These are phyloP conservation scores for Hedychridium roseum DNA, from an alignment of 2,888 invertebrate species.

Conservation along the genomic window DNA sequence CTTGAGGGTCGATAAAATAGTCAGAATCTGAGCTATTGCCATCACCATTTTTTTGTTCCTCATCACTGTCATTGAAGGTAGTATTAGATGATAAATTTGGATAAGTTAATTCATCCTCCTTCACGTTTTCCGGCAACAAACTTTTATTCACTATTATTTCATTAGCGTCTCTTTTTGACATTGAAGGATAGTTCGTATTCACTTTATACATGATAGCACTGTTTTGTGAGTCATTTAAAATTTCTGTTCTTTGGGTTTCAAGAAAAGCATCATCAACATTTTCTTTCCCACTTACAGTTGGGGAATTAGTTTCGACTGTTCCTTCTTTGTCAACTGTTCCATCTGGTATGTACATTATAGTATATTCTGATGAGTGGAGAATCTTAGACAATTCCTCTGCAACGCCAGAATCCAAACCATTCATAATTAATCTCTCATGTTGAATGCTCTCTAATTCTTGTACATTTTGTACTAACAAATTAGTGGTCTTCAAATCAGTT, in stretches of 20 bases:
- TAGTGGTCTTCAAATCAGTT: constrained; percentile 6
- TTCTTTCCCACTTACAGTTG: constrained; percentile 15
- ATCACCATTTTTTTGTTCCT: no score
- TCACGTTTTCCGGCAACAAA: no score
- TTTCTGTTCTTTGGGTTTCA: constrained; percentile 5
- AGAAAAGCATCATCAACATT: constrained; percentile 2
- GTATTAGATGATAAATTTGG: neutral
- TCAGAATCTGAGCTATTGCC: constrained; percentile 44
- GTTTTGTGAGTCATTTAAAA: constrained; percentile 3
- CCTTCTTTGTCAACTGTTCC: no score
- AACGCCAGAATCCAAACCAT: constrained; percentile 27
- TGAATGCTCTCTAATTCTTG: no score
- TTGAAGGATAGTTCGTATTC: constrained; percentile 16
- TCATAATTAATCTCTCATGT: no score
- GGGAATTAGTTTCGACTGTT: constrained; percentile 14
- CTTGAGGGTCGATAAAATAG: constrained; percentile 38
- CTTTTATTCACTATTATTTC: neutral
- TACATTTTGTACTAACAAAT: no score
- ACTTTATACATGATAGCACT: no score
- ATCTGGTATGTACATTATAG: constrained; percentile 46
- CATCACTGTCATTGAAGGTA: neutral
- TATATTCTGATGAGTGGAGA: constrained; percentile 35
- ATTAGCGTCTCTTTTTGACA: neutral
- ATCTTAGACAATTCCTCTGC: constrained; percentile 32
- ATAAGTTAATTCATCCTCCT: neutral